These are phyloP conservation scores for Sylvilagus floridanus DNA, from an alignment of 2,797 vertebrate genomes.

Conservation along the genomic window DNA sequence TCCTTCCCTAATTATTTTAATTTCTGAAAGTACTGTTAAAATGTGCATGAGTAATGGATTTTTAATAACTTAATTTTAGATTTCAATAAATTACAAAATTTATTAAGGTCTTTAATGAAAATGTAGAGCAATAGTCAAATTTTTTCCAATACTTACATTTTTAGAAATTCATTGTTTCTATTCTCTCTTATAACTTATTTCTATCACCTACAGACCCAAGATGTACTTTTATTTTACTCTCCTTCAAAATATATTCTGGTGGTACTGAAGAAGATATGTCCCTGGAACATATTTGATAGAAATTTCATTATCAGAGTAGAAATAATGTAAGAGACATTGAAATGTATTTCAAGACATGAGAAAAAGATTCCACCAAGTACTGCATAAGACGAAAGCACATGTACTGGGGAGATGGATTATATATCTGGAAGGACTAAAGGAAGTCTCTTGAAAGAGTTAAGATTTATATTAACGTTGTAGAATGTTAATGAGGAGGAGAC, in stretches of 20 bases:
- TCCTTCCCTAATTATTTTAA: not conserved
- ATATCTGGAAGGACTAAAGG: constrained; percentile 20
- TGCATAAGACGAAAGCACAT: constrained; percentile 12
- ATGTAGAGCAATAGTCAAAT: not conserved
- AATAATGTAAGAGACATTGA: constrained; percentile 47
- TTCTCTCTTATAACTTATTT: constrained; percentile 17
- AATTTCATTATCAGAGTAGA: constrained; percentile 67
- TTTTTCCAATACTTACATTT: constrained; percentile 30
- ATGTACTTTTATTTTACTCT: constrained; percentile 64
- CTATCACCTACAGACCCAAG: constrained; percentile 58
- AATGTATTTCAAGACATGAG: constrained; percentile 54
- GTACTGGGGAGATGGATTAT: not conserved
- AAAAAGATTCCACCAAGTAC: not conserved
- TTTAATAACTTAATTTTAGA: constrained; percentile 26
- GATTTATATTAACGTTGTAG: constrained; percentile 49
- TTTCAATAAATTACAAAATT: not conserved
- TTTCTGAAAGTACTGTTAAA: constrained; percentile 30
- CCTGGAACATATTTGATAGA: constrained; percentile 61
- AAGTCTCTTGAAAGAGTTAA: not conserved
- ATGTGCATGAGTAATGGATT: not conserved
- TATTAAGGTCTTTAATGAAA: not conserved
- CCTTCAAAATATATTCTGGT: constrained; percentile 69
- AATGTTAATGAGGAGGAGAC: not conserved
- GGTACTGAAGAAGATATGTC: constrained; percentile 62
- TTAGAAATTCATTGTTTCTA: constrained; percentile 3